Percentiles rank a stretch among this genome's conserved stretches.
Conservation (phyloP, 2,113 vertebrate genomes). For the Myocastor coypus region DNA sequence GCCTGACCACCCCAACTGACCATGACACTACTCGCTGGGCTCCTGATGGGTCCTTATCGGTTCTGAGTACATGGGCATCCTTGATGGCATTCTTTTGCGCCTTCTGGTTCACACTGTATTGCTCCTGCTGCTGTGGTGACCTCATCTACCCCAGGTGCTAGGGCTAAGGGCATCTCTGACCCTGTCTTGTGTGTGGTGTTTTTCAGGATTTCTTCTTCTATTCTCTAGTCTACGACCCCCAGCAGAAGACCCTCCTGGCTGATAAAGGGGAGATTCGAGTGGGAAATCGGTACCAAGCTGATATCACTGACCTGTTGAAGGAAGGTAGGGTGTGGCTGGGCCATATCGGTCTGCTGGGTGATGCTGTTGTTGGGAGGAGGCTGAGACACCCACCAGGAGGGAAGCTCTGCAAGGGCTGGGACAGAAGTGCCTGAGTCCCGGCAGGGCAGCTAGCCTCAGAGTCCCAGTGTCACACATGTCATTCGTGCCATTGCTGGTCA, state of each 20-base stretch:
- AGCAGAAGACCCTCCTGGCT: conserved; percentile 98
- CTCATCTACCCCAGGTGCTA: too few species aligned
- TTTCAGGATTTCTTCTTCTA: conserved; percentile 99
- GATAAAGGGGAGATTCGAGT: conserved; percentile 99
- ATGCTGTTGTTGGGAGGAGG: background rate
- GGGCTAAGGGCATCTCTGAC: background rate
- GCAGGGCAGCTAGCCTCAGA: background rate
- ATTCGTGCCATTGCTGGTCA: background rate
- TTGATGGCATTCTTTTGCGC: background rate
- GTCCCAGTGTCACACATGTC: background rate
- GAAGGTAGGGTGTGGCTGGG: conserved; percentile 88
- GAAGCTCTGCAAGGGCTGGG: background rate
- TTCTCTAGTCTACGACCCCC: conserved; percentile 98
- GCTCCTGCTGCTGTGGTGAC: background rate
- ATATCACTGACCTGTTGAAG: conserved; percentile 95
- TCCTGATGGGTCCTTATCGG: background rate
- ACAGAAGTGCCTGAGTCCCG: background rate
- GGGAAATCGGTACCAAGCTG: conserved; percentile 98
- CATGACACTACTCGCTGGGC: background rate
- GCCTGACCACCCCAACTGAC: too few species aligned
- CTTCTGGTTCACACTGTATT: background rate
- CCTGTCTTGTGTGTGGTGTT: conserved; percentile 39
- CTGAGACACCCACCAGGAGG: background rate
- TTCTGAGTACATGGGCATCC: background rate
- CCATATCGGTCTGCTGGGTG: background rate